Evolutionary conservation across 2,888 invertebrate species (phyloP), one percentile per base, ranked within the genome.

Genomic region (Prosapia bicincta): DNA sequence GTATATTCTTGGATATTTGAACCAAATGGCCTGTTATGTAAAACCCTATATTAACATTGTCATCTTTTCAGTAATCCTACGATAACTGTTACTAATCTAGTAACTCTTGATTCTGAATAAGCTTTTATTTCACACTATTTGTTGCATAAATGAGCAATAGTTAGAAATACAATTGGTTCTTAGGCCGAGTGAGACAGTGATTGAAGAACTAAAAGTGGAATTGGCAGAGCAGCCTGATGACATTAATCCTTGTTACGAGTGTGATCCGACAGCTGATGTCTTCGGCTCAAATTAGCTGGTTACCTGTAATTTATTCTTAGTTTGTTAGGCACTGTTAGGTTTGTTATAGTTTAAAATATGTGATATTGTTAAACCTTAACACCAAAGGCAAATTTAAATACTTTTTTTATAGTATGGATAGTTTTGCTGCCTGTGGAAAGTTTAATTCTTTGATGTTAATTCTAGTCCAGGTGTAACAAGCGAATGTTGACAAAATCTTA

Each of bases 161-260:
- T 54, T 54, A 54, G 54, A 54, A 54, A 54, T 54, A 54, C 54
- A 1, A 54, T 74, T 43, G 71, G 69, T 74, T 74, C 74, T 23
- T 74, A 74, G 74, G 74, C 69, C 74, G 74, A 69, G 74, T 26
- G 74, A 74, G 66, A 54, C 32, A n/a, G 30, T 26, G 67, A 25
- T 67, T n/a, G 26, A 73, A 43, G 74, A 74, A 26, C 65, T 74
- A 28, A 74, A 43, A 10, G 74, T 69, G 69, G 74, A 28, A 25
- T 69, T 65, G 6, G 26, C 54, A 66, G 67, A 32, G 13, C 26
- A 25, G 38, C 71, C 71, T n/a, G 24, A 25, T 24, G 71, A 71
- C 24, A 43, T 71, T 30, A 69, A 69, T 25, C 20, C 69, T 28
- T 69, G 74, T 74, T 74, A 68, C 69, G 74, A 74, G 74, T 74